A percentile compares a stretch with the other conserved stretches of the same genome.
Conservation (phyloP, 1,140 invertebrate species). For the Plodia interpunctella region DNA sequence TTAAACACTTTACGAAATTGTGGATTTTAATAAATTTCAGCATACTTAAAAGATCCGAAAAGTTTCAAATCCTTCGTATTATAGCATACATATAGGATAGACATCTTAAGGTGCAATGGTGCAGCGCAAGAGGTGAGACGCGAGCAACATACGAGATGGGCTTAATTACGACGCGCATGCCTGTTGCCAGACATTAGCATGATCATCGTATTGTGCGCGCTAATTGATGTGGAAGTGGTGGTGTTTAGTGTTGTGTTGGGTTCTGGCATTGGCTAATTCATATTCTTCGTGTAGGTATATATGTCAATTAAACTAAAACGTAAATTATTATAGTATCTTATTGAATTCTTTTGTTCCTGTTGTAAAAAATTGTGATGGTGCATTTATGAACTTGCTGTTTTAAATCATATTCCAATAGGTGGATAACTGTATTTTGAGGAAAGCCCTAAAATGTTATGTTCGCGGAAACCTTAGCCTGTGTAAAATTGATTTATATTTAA, state of each 20-base stretch:
- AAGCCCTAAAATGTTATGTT: constrained; percentile 21
- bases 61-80: too few species aligned
- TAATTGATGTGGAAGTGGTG: constrained; percentile 37
- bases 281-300: not conserved
- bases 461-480: constrained; percentile 33
- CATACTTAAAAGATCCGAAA: too few species aligned
- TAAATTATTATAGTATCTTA: too few species aligned
- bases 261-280: not conserved
- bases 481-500: constrained; percentile 38
- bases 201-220: constrained; percentile 33
- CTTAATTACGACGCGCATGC: constrained; percentile 46
- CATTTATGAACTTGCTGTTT: too few species aligned
- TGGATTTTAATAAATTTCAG: not conserved
- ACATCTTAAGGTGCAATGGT: constrained; percentile 20
- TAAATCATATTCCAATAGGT: too few species aligned
- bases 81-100: constrained; percentile 17
- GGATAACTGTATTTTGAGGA: constrained; percentile 20
- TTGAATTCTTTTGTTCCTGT: too few species aligned
- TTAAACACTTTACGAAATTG: too few species aligned
- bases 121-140: constrained; percentile 24
- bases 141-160: constrained; percentile 35
- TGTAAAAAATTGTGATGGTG: too few species aligned
- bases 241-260: not conserved
- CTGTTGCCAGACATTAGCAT: constrained; percentile 38
- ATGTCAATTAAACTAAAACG: too few species aligned